A percentile compares a stretch with the other conserved stretches of the same genome.
Evolutionary conservation across 2,797 vertebrate genomes (phyloP).

Genomic region (Falco concolor): DNA sequence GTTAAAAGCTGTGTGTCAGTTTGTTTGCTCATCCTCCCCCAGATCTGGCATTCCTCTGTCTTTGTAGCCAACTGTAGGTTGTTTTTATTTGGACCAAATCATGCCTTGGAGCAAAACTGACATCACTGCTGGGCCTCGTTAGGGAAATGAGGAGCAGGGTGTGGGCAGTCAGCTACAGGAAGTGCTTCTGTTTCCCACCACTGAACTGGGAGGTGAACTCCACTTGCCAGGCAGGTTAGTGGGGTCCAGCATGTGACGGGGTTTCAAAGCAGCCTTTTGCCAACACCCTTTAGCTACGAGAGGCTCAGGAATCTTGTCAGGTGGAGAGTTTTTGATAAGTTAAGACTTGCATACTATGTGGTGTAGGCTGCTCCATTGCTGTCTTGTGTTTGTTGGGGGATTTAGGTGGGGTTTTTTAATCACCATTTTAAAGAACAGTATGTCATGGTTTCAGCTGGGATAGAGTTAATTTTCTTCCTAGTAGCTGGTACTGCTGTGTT

Average conservation of each 20-base stretch:
- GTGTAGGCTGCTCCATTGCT: not conserved
- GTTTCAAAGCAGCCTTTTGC: constrained; percentile 31
- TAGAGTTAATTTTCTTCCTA: not conserved
- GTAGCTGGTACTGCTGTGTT: not conserved
- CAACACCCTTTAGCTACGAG: constrained; percentile 27
- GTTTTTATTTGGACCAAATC: constrained; percentile 14
- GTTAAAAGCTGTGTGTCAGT: not conserved
- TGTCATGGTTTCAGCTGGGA: not conserved
- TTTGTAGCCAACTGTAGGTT: not conserved
- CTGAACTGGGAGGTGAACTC: not conserved
- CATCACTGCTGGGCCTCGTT: constrained; percentile 16
- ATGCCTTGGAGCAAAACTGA: constrained; percentile 24
- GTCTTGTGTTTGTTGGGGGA: not conserved
- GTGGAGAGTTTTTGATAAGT: constrained; percentile 53
- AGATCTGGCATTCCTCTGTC: not conserved
- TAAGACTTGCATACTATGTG: constrained; percentile 29
- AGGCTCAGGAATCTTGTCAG: constrained; percentile 10
- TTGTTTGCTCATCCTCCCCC: constrained; percentile 3
- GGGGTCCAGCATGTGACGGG: constrained; percentile 24
- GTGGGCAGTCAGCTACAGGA: not conserved
- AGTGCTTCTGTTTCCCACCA: constrained; percentile 11
- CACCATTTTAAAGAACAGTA: not conserved
- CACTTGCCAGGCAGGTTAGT: constrained; percentile 56
- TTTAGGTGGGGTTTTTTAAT: not conserved
- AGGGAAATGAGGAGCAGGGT: constrained; percentile 11